A percentile compares a stretch with the other conserved stretches of the same genome.
phyloP scores from a whole-genome alignment of 2,888 invertebrate genomes.

The Callyntrura guangdongensis region DNA sequence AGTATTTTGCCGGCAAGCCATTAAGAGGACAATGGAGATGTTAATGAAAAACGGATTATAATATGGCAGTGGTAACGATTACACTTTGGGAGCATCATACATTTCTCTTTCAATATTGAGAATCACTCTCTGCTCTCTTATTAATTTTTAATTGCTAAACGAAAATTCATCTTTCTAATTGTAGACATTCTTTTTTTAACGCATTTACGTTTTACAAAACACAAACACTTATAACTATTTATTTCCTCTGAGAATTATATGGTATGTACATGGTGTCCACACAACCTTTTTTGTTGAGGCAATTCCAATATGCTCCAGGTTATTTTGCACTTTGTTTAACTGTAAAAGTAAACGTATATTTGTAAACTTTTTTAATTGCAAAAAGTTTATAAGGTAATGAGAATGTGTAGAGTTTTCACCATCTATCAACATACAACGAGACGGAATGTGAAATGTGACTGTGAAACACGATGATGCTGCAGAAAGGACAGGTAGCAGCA shows the following conservation, averaged over 20 bases:
- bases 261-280: no score
- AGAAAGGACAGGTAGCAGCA: not conserved
- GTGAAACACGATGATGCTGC: conserved; percentile 4
- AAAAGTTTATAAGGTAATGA: not conserved
- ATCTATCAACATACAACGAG: not conserved
- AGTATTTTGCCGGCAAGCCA: not conserved
- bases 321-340: not conserved
- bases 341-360: not conserved
- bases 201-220: not conserved
- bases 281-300: no score
- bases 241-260: no score
- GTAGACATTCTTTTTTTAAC: not conserved
- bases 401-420: not conserved
- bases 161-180: not conserved
- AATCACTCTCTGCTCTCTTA: not conserved
- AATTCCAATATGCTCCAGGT: no score
- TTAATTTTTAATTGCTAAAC: not conserved
- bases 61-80: not conserved
- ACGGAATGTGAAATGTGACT: not conserved
- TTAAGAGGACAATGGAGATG: conserved; percentile 38
- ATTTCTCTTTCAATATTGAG: no score
- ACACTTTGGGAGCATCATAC: no score
- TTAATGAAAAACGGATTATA: not conserved
- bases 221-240: no score
- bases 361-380: no score